These are phyloP conservation scores for Adelosebastes latens DNA, from an alignment of 2,797 vertebrate species.

Conservation along the genomic window DNA sequence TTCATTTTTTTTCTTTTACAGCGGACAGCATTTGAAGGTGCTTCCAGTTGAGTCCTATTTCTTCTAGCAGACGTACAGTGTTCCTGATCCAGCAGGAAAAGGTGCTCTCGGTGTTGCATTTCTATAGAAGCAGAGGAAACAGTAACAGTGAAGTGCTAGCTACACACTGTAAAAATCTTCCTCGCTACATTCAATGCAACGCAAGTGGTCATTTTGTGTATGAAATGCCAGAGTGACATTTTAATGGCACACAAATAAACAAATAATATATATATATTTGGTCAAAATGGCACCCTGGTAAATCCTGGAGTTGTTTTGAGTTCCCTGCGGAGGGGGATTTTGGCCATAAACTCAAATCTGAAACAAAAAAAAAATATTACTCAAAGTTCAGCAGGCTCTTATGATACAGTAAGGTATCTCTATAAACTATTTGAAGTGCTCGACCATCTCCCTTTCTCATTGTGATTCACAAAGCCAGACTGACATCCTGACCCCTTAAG, in stretches of 20 bases:
- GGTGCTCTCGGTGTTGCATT: constrained; percentile 22
- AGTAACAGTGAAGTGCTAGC: constrained; percentile 34
- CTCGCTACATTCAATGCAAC: constrained; percentile 41
- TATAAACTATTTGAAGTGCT: constrained; percentile 19
- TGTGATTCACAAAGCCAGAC: constrained; percentile 1
- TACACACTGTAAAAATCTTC: constrained; percentile 22
- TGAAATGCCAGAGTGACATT: constrained; percentile 41
- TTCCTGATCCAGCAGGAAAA: constrained; percentile 84
- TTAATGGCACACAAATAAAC: constrained; percentile 55
- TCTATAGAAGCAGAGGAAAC: constrained; percentile 30
- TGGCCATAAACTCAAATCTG: constrained; percentile 19
- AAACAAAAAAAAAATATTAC: constrained; percentile 12
- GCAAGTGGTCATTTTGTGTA: constrained; percentile 25
- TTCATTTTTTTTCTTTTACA: constrained; percentile 1
- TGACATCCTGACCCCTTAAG: background rate
- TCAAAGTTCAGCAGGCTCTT: constrained; percentile 61
- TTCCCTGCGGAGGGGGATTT: constrained; percentile 6
- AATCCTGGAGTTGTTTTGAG: constrained; percentile 23
- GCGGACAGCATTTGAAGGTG: constrained; percentile 41
- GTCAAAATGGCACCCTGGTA: constrained; percentile 60
- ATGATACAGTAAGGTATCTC: constrained; percentile 18
- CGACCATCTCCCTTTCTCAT: background rate
- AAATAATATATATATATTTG: constrained; percentile 44
- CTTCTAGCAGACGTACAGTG: constrained; percentile 22
- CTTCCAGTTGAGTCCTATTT: constrained; percentile 1